Evolutionary conservation across 2,113 vertebrate genomes (phyloP).

Genomic region (Saguinus imperator): DNA sequence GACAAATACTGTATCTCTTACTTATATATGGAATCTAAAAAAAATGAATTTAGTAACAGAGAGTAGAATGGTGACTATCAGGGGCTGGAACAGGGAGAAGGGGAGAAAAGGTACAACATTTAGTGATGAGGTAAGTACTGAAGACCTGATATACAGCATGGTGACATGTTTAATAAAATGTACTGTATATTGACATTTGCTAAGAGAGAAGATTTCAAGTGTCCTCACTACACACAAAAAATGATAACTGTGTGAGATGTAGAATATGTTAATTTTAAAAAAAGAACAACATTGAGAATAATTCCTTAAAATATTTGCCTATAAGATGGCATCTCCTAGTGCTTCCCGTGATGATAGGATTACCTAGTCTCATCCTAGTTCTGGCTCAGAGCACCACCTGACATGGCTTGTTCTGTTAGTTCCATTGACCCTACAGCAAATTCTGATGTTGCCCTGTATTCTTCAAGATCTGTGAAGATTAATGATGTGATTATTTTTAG

Average conservation of each 20-base stretch:
- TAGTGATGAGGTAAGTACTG: no score
- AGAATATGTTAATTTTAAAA: background rate
- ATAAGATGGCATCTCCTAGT: no score
- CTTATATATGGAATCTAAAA: background rate
- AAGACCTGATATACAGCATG: no score
- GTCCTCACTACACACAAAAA: background rate
- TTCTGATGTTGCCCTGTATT: background rate
- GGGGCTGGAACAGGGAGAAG: background rate
- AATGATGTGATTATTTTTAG: background rate
- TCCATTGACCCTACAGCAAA: background rate
- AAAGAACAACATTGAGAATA: background rate
- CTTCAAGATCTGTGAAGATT: constrained; percentile 2
- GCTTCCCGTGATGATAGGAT: fast-evolving
- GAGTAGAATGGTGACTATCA: background rate
- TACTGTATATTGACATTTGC: background rate
- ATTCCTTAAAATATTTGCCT: background rate
- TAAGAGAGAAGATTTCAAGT: background rate
- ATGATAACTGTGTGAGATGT: fast-evolving
- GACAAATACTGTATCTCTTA: background rate
- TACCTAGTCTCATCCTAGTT: background rate
- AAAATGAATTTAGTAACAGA: background rate
- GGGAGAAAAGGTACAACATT: background rate
- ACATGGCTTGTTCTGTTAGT: background rate
- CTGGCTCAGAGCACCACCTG: fast-evolving
- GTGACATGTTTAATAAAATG: background rate